Evolutionary conservation across 2,113 vertebrate genomes (phyloP).

Genomic region (Callopanchax toddi): DNA sequence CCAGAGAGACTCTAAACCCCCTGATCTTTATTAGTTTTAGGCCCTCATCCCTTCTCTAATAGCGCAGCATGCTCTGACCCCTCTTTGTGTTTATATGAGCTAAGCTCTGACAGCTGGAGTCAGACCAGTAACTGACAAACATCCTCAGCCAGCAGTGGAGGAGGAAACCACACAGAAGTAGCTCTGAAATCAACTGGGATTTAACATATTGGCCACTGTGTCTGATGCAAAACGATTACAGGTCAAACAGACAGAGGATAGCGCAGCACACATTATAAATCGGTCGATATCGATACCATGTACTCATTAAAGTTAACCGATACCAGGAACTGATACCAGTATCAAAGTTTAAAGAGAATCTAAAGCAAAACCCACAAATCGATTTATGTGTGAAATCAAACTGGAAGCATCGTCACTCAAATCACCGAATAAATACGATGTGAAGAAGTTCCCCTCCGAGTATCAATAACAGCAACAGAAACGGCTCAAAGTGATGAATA

Average conservation of each 20-base stretch:
- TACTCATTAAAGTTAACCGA: too few relatives aligned
- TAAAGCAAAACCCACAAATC: not conserved
- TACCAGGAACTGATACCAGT: too few relatives aligned
- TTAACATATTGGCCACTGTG: not conserved
- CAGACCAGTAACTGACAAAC: too few relatives aligned
- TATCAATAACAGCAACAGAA: too few relatives aligned
- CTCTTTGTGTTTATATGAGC: constrained; percentile 7
- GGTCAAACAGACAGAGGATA: not conserved
- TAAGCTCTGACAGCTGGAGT: constrained; percentile 26
- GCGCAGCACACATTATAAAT: not conserved
- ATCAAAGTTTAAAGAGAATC: not conserved
- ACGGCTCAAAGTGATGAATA: too few relatives aligned
- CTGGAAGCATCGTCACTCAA: too few relatives aligned
- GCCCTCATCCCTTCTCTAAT: constrained; percentile 10
- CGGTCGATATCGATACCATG: too few relatives aligned
- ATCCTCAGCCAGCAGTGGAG: not conserved
- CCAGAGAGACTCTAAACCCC: too few relatives aligned
- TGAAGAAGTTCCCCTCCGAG: too few relatives aligned
- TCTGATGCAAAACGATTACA: not conserved
- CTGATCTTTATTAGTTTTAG: not conserved
- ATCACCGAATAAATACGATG: too few relatives aligned
- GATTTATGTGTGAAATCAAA: too few relatives aligned
- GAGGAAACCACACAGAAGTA: not conserved
- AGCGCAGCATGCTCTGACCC: not conserved
- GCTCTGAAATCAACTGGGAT: not conserved